These are phyloP conservation scores for Epiblema foenella DNA, from an alignment of 2,888 invertebrate species.

Conservation along the genomic window DNA sequence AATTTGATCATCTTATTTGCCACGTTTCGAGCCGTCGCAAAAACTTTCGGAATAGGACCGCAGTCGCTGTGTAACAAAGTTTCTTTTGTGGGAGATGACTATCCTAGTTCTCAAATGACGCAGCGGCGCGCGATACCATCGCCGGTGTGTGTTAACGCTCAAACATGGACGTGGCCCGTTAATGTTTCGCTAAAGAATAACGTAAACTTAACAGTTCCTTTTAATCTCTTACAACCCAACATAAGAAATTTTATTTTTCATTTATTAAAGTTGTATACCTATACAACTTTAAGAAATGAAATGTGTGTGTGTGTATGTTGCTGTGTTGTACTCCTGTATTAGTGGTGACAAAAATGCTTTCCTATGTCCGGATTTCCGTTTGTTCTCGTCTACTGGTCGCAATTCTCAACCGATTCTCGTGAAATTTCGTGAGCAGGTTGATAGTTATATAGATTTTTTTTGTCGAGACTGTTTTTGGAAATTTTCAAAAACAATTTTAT, in stretches of 20 bases:
- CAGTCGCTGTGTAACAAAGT: slow-evolving; percentile 14
- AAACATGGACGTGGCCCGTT: slow-evolving; percentile 35
- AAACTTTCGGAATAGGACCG: neutral
- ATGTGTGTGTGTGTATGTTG: no score
- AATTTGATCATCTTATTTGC: neutral
- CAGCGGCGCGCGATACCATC: slow-evolving; percentile 28
- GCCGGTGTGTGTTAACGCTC: slow-evolving; percentile 27
- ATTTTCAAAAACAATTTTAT: no score
- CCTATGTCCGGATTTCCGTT: no score
- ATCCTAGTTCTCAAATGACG: slow-evolving; percentile 32
- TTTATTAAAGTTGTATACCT: neutral
- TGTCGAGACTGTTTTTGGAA: no score
- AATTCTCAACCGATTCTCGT: no score
- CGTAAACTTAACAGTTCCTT: slow-evolving; percentile 32
- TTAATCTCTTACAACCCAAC: neutral
- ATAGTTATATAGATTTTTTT: no score
- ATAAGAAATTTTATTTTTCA: slow-evolving; percentile 10
- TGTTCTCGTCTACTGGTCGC: no score
- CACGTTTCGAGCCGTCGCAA: neutral
- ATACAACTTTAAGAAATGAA: neutral
- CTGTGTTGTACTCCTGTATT: no score
- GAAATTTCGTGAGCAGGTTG: no score
- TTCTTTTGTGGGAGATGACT: slow-evolving; percentile 21
- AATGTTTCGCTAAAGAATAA: slow-evolving; percentile 31
- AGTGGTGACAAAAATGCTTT: no score